Percentiles rank a stretch among this genome's conserved stretches.
Evolutionary conservation across 35 echinoderm and acorn worm species (phyloP).

Genomic region (Diadema setosum): DNA sequence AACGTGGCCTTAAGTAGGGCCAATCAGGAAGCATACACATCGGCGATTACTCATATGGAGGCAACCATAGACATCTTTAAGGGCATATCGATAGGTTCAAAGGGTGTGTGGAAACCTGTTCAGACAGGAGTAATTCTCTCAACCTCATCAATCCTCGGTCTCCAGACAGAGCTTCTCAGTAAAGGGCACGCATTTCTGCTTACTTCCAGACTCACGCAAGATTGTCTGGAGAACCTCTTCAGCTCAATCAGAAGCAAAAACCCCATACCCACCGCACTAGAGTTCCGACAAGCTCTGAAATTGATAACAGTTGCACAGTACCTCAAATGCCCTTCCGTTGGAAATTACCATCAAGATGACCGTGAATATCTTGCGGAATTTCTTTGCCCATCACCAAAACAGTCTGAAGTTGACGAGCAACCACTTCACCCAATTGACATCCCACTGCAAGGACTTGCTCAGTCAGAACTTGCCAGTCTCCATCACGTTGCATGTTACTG

Average conservation of each 20-base stretch:
- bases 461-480: too few relatives aligned
- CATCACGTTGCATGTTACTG: too few relatives aligned
- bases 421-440: too few relatives aligned
- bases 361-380: too few relatives aligned
- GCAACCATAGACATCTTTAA: neutral
- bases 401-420: too few relatives aligned
- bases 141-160: neutral
- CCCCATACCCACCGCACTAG: slow-evolving; percentile 22
- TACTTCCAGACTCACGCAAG: slow-evolving; percentile 22
- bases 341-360: too few relatives aligned
- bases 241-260: slow-evolving; percentile 2
- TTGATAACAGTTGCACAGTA: slow-evolving; percentile 31
- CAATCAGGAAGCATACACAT: neutral
- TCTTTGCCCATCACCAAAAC: too few relatives aligned
- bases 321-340: neutral
- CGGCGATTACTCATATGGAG: neutral
- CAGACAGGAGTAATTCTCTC: slow-evolving; percentile 30
- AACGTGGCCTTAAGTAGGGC: slow-evolving; percentile 48
- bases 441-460: too few relatives aligned
- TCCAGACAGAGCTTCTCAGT: neutral
- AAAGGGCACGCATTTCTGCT: neutral
- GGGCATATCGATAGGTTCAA: neutral
- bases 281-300: slow-evolving; percentile 20
- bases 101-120: slow-evolving; percentile 22
- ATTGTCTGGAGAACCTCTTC: slow-evolving; percentile 43